Conservation (phyloP, 2,888 invertebrate genomes). For the Cecidostiba fungosa region DNA sequence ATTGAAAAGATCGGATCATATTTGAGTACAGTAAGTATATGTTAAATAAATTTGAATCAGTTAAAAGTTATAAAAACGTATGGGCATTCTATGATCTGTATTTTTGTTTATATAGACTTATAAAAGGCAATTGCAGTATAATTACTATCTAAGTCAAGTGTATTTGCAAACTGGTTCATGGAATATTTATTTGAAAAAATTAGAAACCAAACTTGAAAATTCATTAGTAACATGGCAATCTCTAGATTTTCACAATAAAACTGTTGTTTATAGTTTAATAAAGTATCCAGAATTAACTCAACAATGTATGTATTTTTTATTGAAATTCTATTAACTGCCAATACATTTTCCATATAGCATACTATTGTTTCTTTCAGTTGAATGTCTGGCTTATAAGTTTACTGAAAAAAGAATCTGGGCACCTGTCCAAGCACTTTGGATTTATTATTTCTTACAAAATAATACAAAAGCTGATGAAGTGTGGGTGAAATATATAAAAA, state of each 20-base stretch:
- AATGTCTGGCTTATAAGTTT: constrained; percentile 23
- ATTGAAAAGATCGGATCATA: constrained; percentile 21
- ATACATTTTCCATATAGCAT: not conserved
- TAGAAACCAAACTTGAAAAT: not conserved
- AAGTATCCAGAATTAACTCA: constrained; percentile 29
- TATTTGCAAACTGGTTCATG: constrained; percentile 20
- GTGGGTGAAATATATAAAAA: constrained; percentile 9
- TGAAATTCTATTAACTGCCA: not conserved
- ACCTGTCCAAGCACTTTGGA: constrained; percentile 32
- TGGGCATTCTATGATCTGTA: not conserved
- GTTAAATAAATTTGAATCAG: not conserved
- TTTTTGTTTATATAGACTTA: constrained; percentile 8
- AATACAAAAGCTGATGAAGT: constrained; percentile 23
- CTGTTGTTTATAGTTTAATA: not conserved
- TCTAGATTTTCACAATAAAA: constrained; percentile 14
- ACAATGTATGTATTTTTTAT: constrained; percentile 36
- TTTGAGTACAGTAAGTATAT: constrained; percentile 33
- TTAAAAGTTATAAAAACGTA: not conserved
- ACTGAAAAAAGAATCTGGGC: not conserved
- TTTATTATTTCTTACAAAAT: constrained; percentile 36
- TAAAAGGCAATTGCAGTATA: constrained; percentile 19
- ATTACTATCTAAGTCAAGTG: constrained; percentile 29
- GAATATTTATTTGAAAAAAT: constrained; percentile 38
- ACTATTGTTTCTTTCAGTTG: constrained; percentile 6
- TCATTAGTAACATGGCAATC: not conserved